Evolutionary conservation across 1,140 invertebrate genomes (phyloP).

Genomic region (Eumaeus atala): DNA sequence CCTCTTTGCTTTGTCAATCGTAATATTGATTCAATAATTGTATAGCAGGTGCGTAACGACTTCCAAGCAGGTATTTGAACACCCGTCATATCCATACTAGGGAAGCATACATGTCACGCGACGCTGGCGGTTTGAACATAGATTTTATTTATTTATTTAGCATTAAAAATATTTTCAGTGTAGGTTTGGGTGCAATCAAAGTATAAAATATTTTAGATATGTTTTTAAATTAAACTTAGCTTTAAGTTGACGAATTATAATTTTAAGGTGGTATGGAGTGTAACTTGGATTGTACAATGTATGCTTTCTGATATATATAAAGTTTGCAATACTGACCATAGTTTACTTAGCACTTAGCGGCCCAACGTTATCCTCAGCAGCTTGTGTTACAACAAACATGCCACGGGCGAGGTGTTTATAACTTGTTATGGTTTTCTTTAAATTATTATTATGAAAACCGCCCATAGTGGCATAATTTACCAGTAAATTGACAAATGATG

Average conservation of each 20-base stretch:
- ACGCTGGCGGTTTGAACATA: not conserved
- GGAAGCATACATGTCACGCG: conserved; percentile 1
- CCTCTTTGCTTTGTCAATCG: too few relatives aligned
- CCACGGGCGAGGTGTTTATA: too few relatives aligned
- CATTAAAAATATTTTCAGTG: not conserved
- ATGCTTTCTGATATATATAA: conserved; percentile 41
- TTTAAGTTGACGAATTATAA: conserved; percentile 15
- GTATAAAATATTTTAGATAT: conserved; percentile 13
- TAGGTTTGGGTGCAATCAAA: conserved; percentile 15
- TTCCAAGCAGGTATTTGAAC: not conserved
- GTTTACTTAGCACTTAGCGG: conserved; percentile 1
- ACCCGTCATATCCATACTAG: not conserved
- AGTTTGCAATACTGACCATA: conserved; percentile 27
- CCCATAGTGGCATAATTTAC: too few relatives aligned
- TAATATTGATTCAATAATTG: too few relatives aligned
- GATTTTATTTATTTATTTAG: conserved; percentile 7
- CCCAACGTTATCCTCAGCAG: too few relatives aligned
- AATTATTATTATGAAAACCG: too few relatives aligned
- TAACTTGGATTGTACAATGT: conserved; percentile 26
- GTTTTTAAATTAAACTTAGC: conserved; percentile 13
- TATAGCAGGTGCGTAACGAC: not conserved
- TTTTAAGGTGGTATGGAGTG: conserved; percentile 16
- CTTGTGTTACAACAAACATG: too few relatives aligned
- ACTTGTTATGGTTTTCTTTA: too few relatives aligned
- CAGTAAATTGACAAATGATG: too few relatives aligned